phyloP scores from a whole-genome alignment of 2,888 invertebrate genomes.

The Spodoptera picta region DNA sequence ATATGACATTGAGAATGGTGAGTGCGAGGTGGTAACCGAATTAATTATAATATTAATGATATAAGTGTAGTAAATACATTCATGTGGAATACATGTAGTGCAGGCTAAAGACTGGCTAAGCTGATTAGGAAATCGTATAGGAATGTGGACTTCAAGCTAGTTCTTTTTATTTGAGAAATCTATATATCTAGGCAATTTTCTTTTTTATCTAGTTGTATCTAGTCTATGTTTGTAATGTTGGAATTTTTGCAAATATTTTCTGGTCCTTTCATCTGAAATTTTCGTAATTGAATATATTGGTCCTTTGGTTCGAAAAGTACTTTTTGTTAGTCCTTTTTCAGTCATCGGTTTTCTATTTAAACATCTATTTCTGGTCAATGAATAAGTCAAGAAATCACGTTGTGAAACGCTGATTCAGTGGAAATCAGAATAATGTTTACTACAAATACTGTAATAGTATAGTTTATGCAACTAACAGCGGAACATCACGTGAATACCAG shows the following conservation, averaged over 20 bases:
- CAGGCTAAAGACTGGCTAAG: neutral
- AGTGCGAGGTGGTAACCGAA: constrained; percentile 27
- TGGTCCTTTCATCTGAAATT: too few relatives aligned
- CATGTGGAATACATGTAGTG: constrained; percentile 8
- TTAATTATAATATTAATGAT: constrained; percentile 40
- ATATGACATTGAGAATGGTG: constrained; percentile 35
- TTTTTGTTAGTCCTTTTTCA: too few relatives aligned
- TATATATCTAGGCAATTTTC: neutral
- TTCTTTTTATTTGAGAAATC: neutral
- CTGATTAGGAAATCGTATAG: neutral
- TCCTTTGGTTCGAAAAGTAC: neutral
- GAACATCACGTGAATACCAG: constrained; percentile 23
- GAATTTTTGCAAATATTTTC: too few relatives aligned
- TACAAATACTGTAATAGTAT: neutral
- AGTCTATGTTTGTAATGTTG: too few relatives aligned
- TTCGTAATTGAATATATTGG: neutral
- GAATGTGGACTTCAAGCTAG: neutral
- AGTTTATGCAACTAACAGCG: constrained; percentile 11
- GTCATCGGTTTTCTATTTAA: too few relatives aligned
- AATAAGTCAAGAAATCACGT: constrained; percentile 22
- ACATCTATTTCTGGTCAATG: too few relatives aligned
- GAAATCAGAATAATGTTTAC: constrained; percentile 8
- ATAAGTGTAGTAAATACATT: constrained; percentile 8
- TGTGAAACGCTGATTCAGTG: constrained; percentile 16
- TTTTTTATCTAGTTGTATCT: too few relatives aligned